Conservation (phyloP, 1,140 invertebrate species). For the Dinoponera quadriceps region DNA sequence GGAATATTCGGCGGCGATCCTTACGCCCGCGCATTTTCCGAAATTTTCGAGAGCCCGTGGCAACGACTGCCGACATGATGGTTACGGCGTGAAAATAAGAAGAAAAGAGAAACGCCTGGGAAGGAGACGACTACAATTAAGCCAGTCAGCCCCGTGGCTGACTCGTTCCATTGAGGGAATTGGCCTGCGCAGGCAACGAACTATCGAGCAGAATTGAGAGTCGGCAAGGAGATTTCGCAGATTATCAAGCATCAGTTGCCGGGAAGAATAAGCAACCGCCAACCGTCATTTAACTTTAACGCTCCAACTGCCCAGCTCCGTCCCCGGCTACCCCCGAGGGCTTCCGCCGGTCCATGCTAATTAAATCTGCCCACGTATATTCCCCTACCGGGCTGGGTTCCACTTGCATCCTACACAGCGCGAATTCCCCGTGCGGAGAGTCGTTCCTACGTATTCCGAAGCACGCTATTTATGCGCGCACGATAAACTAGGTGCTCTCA, state of each 20-base stretch:
- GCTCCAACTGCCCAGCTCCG: constrained; percentile 83
- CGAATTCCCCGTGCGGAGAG: constrained; percentile 54
- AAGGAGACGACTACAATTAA: constrained; percentile 83
- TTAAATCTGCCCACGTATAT: constrained; percentile 84
- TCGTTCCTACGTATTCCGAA: constrained; percentile 47
- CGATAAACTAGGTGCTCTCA: constrained; percentile 40
- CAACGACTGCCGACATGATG: constrained; percentile 45
- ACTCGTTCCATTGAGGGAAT: constrained; percentile 85
- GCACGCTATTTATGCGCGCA: constrained; percentile 61
- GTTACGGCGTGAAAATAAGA: constrained; percentile 31
- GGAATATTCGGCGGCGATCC: not conserved
- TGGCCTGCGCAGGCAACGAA: constrained; percentile 82
- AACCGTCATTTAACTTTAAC: constrained; percentile 87
- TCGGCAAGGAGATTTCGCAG: constrained; percentile 80
- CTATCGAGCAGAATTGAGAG: constrained; percentile 81
- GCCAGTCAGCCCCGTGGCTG: constrained; percentile 80
- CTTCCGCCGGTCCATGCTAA: constrained; percentile 84
- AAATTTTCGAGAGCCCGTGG: constrained; percentile 44
- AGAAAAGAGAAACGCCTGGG: constrained; percentile 48
- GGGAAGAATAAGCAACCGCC: constrained; percentile 86
- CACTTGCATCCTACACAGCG: constrained; percentile 62
- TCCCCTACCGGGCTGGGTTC: constrained; percentile 63
- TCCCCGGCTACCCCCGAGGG: constrained; percentile 81
- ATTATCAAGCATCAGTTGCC: constrained; percentile 86
- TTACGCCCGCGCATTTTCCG: constrained; percentile 7